A percentile compares a stretch with the other conserved stretches of the same genome.
Evolutionary conservation across 2,888 invertebrate genomes (phyloP).

Genomic region (Quadroppia sp.): DNA sequence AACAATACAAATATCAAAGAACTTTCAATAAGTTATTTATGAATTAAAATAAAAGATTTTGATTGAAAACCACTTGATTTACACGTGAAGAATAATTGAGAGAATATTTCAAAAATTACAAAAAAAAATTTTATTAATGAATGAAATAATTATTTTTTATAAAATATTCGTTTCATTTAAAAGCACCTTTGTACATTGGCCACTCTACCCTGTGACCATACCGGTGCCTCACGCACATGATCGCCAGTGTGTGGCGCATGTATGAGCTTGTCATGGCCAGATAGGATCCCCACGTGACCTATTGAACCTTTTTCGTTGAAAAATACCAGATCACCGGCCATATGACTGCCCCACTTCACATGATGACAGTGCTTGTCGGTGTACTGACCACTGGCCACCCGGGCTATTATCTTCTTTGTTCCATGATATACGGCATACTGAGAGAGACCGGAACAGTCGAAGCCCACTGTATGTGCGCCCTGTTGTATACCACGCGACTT

Average conservation of each 20-base stretch:
- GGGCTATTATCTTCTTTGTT: conserved; percentile 6
- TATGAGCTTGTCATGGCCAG: neutral
- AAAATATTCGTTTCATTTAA: no score
- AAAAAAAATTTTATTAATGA: no score
- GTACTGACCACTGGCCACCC: conserved; percentile 14
- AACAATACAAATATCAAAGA: no score
- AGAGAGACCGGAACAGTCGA: conserved; percentile 23
- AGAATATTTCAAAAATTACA: no score
- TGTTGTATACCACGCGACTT: neutral
- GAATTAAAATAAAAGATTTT: no score
- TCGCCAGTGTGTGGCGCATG: conserved; percentile 23
- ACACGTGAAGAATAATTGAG: no score
- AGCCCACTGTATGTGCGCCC: conserved; percentile 12
- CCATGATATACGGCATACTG: conserved; percentile 31
- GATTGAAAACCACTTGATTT: no score
- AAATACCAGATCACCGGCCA: conserved; percentile 22
- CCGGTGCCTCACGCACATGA: neutral
- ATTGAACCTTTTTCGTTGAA: conserved; percentile 26
- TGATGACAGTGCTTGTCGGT: conserved; percentile 7
- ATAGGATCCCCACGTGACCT: neutral
- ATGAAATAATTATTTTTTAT: no score
- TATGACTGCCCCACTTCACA: neutral
- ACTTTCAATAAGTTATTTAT: no score
- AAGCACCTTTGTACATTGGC: neutral
- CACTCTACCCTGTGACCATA: neutral